phyloP scores from a whole-genome alignment of 2,888 invertebrate species.

The Gastracanthus pulcherrimus region DNA sequence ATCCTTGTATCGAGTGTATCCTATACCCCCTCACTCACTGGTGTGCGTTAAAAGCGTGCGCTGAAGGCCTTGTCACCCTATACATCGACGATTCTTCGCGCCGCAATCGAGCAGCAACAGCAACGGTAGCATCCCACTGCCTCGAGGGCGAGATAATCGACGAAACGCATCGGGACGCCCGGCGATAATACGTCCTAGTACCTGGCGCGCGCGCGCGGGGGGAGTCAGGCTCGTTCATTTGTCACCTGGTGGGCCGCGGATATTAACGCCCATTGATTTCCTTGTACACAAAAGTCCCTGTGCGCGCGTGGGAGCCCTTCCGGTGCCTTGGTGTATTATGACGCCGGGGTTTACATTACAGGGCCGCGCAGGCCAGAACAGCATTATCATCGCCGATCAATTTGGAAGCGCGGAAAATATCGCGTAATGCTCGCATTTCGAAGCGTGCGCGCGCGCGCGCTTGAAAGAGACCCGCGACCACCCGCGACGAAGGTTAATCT shows the following conservation, averaged over 20 bases:
- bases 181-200: conserved; percentile 61
- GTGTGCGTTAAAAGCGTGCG: conserved; percentile 17
- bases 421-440: conserved; percentile 49
- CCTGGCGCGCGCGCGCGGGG: no score
- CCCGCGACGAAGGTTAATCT: conserved; percentile 44
- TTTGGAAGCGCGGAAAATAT: conserved; percentile 46
- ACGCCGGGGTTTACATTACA: background rate
- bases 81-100: conserved; percentile 29
- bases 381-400: conserved; percentile 61
- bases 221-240: conserved; percentile 68
- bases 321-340: conserved; percentile 50
- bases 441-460: background rate
- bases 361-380: conserved; percentile 21
- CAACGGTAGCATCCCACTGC: background rate
- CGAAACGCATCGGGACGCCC: conserved; percentile 22
- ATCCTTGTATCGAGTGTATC: background rate
- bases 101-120: background rate
- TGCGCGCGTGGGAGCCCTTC: conserved; percentile 37
- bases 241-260: conserved; percentile 65
- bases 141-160: conserved; percentile 61
- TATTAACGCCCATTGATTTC: conserved; percentile 70
- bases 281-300: conserved; percentile 60
- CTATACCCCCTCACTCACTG: no score
- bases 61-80: conserved; percentile 28
- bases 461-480: conserved; percentile 9